Percentiles rank a stretch among this genome's conserved stretches.
phyloP scores from a whole-genome alignment of 1,140 invertebrate genomes.

The Colletes latitarsis region DNA sequence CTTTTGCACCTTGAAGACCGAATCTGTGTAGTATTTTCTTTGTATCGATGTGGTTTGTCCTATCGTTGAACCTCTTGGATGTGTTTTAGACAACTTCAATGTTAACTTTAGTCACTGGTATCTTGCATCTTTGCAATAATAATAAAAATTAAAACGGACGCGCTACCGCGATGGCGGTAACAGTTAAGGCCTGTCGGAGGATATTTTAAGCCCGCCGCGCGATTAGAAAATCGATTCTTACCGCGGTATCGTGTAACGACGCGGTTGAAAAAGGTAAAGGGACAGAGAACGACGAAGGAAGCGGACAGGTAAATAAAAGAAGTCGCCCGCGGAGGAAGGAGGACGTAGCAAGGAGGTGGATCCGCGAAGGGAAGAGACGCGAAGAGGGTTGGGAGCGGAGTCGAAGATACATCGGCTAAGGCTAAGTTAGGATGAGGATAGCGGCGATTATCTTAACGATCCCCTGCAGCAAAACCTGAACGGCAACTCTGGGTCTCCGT shows the following conservation, averaged over 20 bases:
- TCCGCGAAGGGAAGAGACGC: constrained; percentile 1
- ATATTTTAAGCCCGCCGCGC: too few relatives aligned
- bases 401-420: constrained; percentile 66
- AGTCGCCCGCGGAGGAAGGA: constrained; percentile 1
- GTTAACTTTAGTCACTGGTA: too few relatives aligned
- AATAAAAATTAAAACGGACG: too few relatives aligned
- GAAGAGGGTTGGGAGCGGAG: constrained; percentile 37
- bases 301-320: constrained; percentile 23
- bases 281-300: constrained; percentile 8
- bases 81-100: too few relatives aligned
- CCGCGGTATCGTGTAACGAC: neutral
- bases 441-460: constrained; percentile 81
- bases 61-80: too few relatives aligned
- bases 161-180: too few relatives aligned
- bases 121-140: too few relatives aligned
- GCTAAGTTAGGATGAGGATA: constrained; percentile 80
- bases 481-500: constrained; percentile 73
- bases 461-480: constrained; percentile 80
- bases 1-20: too few relatives aligned
- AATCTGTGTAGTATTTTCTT: too few relatives aligned
- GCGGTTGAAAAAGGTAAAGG: neutral
- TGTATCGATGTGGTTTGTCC: too few relatives aligned
- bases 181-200: too few relatives aligned
- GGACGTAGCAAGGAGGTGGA: constrained; percentile 18
- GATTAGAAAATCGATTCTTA: constrained; percentile 2